Evolutionary conservation across 2,797 vertebrate genomes (phyloP).

Genomic region (Buphagus erythrorhynchus): DNA sequence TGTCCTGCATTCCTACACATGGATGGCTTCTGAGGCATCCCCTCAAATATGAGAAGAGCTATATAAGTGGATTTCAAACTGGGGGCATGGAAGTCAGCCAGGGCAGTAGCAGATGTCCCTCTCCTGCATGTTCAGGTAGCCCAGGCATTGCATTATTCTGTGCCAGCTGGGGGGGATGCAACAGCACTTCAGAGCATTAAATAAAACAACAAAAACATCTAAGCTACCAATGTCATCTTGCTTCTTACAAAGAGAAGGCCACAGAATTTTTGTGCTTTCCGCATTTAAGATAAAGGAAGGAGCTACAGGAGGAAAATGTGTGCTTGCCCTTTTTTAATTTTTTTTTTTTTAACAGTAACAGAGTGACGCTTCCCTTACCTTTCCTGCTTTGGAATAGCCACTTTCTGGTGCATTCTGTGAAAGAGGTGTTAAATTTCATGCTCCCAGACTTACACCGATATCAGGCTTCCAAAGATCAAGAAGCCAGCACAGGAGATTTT

Average conservation of each 20-base stretch:
- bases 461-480: background rate
- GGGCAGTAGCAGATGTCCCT: background rate
- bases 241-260: background rate
- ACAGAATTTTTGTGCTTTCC: background rate
- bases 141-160: background rate
- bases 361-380: background rate
- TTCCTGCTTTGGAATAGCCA: background rate
- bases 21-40: background rate
- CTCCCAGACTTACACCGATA: background rate
- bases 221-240: background rate
- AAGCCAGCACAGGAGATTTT: background rate
- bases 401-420: background rate
- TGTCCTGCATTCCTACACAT: background rate
- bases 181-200: background rate
- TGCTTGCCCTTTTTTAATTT: background rate
- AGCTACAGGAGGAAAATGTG: accelerated
- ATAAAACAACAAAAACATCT: background rate
- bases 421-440: background rate
- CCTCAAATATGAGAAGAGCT: background rate
- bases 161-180: background rate
- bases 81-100: background rate
- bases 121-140: background rate
- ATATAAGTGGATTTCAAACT: background rate
- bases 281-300: background rate
- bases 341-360: background rate